Base-by-base conservation (phyloP, 2,888 invertebrate genomes). In the Tinea semifulvella region DNA sequence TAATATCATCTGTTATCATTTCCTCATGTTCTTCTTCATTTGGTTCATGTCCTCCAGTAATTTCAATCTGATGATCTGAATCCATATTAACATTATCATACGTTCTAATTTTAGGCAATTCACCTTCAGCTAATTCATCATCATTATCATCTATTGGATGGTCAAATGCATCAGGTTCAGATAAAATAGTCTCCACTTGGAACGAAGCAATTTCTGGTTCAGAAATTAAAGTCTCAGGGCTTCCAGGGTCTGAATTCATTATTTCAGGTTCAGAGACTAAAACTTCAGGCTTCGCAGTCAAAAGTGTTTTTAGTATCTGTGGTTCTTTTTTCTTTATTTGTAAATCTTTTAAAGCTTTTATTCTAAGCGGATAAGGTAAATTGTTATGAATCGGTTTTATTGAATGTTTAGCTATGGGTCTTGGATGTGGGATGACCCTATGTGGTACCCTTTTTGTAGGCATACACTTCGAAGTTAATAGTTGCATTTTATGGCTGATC, bases 161-260 rank as follows among this genome's bases (percentile, higher is more conserved):
- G 17, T 70, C 68, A 49, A 65, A 76, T 1, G 60, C 63, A 49
- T 73, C 77, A 1, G 80, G 81, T 52, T 82, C 82, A 1, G 80
- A 70, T 27, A 82, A 56, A 48, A 82, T 80, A 19, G 82, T 56
- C 56, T 82, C 82, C 13, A 82, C 82, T 65, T 81, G 82, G 50
- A 81, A 82, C 13, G 80, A 79, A 8, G 81, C 73, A 40, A 82
- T 75, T 60, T 82, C 82, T 6, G 82, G 81, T 53, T 82, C 80
- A 1, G 82, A 82, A 56, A 81, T 79, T 43, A 82, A 58, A 7
- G 80, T 80, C 54, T 82, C 82, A 0, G 82, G 81, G 51, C 82
- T 82, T 52, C 74, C 82, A 1, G 81, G 80, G 0, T 73, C 74
- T n/a, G 82, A 82, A 54, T 79, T 76, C 26, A 77, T 50, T 45